Evolutionary conservation across 2,888 invertebrate genomes (phyloP), one percentile per base, ranked within the genome.

Genomic region (Phania funesta): DNA sequence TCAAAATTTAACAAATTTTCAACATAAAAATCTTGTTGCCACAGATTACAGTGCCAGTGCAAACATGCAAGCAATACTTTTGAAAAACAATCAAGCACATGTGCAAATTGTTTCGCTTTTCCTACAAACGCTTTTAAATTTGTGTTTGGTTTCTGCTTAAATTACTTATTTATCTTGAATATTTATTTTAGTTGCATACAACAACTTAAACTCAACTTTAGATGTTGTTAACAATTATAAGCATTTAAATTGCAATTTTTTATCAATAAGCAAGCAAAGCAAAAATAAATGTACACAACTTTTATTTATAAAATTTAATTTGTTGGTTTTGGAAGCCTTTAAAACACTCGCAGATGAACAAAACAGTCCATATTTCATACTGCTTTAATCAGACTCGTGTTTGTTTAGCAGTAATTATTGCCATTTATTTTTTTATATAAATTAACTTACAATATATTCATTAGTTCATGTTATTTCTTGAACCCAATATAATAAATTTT

Each of bases 1-100:
- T 83, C 78, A 78, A 82, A 82, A 75, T 41, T 70, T 75, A 78
- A 82, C 74, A 82, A 82, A 78, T 78, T 78, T 78, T 70, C 29
- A 74, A 75, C 78, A 82, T 58, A 50, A 75, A 74, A 64, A 65
- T 68, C 58, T 52, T 65, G 54, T 62, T 67, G 58, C 67, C 71
- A 73, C 60, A 71, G 62, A 67, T 76, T 76, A 62, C 54, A 50
- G 38, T 54, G 54, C 29, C 35, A 32, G 22, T 13, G 54, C 8
- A 13, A 60, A 60, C 62, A 76, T 80, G 58, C 76, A 80, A 50
- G 52, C 35, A 50, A 65, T 32, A 46, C 20, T 18, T 32, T 65
- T 56, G 8, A 52, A 60, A 64, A 58, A 65, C 38, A 64, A 64
- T 65, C 70, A 46, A 71, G 52, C 76, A 76, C 78, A 82, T 82